phyloP scores from a whole-genome alignment of 1,140 invertebrate species.

The Caenorhabditis brenneri region DNA sequence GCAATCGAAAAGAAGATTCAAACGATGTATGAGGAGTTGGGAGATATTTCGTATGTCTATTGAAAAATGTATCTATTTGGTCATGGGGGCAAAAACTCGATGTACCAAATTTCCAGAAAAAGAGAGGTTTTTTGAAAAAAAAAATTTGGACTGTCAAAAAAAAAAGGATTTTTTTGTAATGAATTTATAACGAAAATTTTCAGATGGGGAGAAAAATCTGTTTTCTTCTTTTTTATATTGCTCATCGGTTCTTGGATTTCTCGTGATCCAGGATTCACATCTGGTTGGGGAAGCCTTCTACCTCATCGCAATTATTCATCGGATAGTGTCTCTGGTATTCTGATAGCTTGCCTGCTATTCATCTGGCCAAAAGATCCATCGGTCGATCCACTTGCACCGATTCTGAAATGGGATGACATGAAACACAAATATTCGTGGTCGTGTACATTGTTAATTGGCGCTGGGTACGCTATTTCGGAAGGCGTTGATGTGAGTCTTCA shows the following conservation, averaged over 20 bases:
- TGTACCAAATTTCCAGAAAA: not conserved
- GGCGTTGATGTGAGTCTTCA: slow-evolving; percentile 42
- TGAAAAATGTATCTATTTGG: too few species aligned
- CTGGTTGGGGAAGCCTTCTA: slow-evolving; percentile 54
- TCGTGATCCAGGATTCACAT: slow-evolving; percentile 56
- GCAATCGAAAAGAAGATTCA: slow-evolving; percentile 14
- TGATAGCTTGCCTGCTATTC: slow-evolving; percentile 51
- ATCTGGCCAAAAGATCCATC: slow-evolving; percentile 51
- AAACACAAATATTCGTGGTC: slow-evolving; percentile 55
- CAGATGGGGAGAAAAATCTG: slow-evolving; percentile 58
- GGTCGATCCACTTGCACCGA: not conserved
- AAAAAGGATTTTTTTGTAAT: too few species aligned
- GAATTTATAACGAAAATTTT: too few species aligned
- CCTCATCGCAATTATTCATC: slow-evolving; percentile 36
- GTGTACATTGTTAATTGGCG: slow-evolving; percentile 53
- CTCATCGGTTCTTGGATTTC: slow-evolving; percentile 56
- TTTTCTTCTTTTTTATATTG: slow-evolving; percentile 45
- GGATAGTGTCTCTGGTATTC: slow-evolving; percentile 34
- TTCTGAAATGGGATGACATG: slow-evolving; percentile 54
- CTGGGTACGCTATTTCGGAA: slow-evolving; percentile 53
- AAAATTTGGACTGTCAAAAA: too few species aligned
- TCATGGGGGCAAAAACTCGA: too few species aligned
- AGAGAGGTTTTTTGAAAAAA: not conserved
- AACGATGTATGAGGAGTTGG: slow-evolving; percentile 35
- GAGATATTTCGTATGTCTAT: slow-evolving; percentile 4